phyloP scores from a whole-genome alignment of 2,113 vertebrate species.

The Lipophrys pholis region DNA sequence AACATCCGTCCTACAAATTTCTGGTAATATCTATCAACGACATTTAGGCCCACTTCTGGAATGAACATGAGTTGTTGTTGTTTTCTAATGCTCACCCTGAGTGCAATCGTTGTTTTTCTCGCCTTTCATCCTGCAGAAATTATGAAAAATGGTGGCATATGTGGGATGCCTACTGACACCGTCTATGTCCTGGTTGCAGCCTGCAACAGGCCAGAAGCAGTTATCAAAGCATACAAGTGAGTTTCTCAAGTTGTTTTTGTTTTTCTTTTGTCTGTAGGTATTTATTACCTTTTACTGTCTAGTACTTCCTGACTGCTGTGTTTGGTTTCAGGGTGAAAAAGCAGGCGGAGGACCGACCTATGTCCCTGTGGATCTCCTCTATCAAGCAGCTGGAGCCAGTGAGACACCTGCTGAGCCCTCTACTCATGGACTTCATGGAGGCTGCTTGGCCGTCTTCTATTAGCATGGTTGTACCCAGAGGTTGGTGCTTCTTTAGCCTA shows the following conservation, averaged over 20 bases:
- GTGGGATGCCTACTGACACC: conserved; percentile 91
- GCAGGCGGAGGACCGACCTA: conserved; percentile 90
- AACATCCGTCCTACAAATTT: conserved; percentile 86
- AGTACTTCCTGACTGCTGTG: background rate
- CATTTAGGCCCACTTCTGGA: background rate
- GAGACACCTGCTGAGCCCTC: conserved; percentile 85
- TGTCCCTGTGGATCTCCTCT: conserved; percentile 93
- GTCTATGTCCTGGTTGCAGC: conserved; percentile 93
- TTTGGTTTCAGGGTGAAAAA: conserved; percentile 84
- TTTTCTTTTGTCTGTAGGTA: background rate
- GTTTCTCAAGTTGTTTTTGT: conserved; percentile 32
- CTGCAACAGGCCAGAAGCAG: conserved; percentile 88
- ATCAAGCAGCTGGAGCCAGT: conserved; percentile 88
- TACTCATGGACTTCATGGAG: conserved; percentile 92
- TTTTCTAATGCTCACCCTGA: background rate
- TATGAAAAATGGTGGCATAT: conserved; percentile 89
- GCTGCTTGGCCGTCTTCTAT: conserved; percentile 93
- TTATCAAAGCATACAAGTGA: conserved; percentile 90
- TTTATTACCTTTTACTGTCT: background rate
- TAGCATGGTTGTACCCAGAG: conserved; percentile 86
- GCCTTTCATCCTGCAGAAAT: conserved; percentile 80
- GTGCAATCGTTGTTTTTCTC: background rate
- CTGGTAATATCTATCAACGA: background rate
- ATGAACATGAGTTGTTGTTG: background rate
- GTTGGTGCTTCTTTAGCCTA: conserved; percentile 58